phyloP scores from a whole-genome alignment of 2,113 vertebrate species.

The Danionella cerebrum region DNA sequence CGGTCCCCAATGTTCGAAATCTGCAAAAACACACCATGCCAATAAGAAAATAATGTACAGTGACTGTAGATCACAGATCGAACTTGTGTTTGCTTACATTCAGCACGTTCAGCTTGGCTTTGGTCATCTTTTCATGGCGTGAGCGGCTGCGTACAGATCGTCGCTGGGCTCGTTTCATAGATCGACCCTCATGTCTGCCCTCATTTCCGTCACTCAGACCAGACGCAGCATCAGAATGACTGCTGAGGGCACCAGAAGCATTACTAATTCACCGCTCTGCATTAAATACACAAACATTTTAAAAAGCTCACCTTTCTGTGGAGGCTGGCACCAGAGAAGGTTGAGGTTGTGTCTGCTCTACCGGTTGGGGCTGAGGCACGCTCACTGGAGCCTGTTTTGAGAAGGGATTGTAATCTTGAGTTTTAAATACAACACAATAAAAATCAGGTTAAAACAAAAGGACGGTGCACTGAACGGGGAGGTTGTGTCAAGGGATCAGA shows the following conservation, averaged over 20 bases:
- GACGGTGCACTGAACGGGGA: no score
- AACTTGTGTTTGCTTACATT: constrained; percentile 63
- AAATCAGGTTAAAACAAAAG: no score
- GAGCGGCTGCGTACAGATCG: constrained; percentile 91
- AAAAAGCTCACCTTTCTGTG: constrained; percentile 72
- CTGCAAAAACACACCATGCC: constrained; percentile 50
- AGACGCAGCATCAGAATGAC: constrained; percentile 87
- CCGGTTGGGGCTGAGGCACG: constrained; percentile 62
- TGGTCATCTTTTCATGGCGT: constrained; percentile 82
- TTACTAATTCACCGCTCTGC: background rate
- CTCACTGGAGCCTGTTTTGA: constrained; percentile 58
- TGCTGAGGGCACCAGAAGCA: constrained; percentile 56
- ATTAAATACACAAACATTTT: background rate
- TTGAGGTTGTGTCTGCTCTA: constrained; percentile 62
- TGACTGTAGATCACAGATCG: background rate
- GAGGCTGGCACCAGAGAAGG: constrained; percentile 66
- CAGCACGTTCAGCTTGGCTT: constrained; percentile 89
- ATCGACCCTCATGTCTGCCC: constrained; percentile 81
- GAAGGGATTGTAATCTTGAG: background rate
- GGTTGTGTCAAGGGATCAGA: no score
- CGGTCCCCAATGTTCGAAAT: constrained; percentile 94
- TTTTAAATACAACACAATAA: no score
- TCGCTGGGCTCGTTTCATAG: constrained; percentile 80
- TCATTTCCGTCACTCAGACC: constrained; percentile 92
- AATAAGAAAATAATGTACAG: background rate